These are phyloP conservation scores for Crotalus horridus DNA, from an alignment of 2,113 vertebrate genomes.

Conservation along the genomic window DNA sequence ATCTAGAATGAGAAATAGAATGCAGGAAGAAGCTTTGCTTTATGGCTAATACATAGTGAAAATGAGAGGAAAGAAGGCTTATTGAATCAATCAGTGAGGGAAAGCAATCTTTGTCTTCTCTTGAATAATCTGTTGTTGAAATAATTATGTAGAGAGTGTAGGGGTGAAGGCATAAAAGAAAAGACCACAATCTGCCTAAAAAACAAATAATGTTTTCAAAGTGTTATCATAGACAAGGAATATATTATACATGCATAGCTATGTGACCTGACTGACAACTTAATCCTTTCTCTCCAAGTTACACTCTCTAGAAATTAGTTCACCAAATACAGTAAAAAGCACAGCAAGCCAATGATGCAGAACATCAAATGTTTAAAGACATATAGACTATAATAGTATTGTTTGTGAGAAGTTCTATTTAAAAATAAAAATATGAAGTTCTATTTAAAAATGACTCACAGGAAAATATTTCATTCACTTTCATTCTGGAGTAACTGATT, in stretches of 20 bases:
- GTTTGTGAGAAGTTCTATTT: constrained; percentile 43
- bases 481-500: constrained; percentile 61
- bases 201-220: constrained; percentile 52
- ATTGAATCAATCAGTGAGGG: constrained; percentile 57
- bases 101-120: constrained; percentile 61
- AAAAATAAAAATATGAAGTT: constrained; percentile 46
- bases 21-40: constrained; percentile 18
- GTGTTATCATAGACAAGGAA: constrained; percentile 28
- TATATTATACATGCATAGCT: constrained; percentile 51
- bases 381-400: constrained; percentile 32
- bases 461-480: constrained; percentile 48
- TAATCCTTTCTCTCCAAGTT: constrained; percentile 39
- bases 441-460: constrained; percentile 44
- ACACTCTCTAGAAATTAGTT: constrained; percentile 50
- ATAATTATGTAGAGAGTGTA: constrained; percentile 50
- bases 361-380: constrained; percentile 33
- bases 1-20: constrained; percentile 59
- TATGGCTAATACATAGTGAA: constrained; percentile 32
- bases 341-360: constrained; percentile 43
- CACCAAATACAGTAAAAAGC: constrained; percentile 30
- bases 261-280: constrained; percentile 18
- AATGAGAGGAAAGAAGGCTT: constrained; percentile 48
- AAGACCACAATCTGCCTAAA: constrained; percentile 49
- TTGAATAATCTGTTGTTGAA: constrained; percentile 63
- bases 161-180: constrained; percentile 21